A percentile compares a stretch with the other conserved stretches of the same genome.
Evolutionary conservation across 2,888 invertebrate species (phyloP).

Genomic region (Trachelus stipa): DNA sequence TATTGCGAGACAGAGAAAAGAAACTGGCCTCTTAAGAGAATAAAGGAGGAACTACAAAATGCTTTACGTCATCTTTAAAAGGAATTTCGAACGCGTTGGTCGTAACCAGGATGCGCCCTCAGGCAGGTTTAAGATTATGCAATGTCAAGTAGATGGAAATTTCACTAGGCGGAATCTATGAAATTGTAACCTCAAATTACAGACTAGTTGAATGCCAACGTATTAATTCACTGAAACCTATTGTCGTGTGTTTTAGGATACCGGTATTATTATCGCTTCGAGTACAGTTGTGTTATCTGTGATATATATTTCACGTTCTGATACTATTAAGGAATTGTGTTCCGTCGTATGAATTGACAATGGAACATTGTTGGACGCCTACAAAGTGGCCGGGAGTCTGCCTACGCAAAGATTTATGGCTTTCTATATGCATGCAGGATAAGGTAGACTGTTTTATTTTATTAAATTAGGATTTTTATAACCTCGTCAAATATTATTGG

Average conservation of each 20-base stretch:
- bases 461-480: background rate
- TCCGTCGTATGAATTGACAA: background rate
- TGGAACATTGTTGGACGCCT: background rate
- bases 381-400: background rate
- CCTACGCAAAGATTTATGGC: background rate
- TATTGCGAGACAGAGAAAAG: background rate
- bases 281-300: background rate
- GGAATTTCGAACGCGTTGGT: conserved; percentile 20
- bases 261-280: background rate
- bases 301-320: background rate
- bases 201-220: background rate
- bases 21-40: background rate
- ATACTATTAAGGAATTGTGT: background rate
- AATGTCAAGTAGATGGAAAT: conserved; percentile 17
- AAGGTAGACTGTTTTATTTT: background rate
- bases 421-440: background rate
- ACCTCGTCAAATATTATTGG: background rate
- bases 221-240: background rate
- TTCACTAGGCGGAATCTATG: background rate
- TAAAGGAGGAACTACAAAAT: background rate
- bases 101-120: conserved; percentile 27
- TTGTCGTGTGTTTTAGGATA: background rate
- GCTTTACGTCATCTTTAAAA: background rate
- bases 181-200: background rate
- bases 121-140: conserved; percentile 28